Evolutionary conservation across 2,797 vertebrate species (phyloP), one percentile per base, ranked within the genome.

Genomic region (Bufotes viridis): DNA sequence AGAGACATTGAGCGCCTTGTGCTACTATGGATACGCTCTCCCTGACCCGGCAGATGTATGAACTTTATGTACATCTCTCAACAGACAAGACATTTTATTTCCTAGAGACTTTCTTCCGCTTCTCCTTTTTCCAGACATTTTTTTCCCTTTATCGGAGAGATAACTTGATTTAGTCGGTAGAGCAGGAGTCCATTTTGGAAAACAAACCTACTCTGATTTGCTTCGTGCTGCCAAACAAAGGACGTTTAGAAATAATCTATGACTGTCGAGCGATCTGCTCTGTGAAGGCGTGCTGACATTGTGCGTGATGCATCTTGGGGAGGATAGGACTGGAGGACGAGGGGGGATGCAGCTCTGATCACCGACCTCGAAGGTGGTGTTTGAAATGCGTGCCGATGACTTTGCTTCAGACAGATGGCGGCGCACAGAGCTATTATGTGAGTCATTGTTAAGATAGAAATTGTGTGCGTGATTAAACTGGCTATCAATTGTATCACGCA

Each of bases 21-120:
- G 85, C 88, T 89, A 83, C 88, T 89, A 89, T 89, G 88, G 85
- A 87, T 72, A 89, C 88, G 75, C 88, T 84, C 88, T 84, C 26
- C 20, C 53, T 89, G 88, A 84, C 88, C 85, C 65, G 74, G 81
- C 87, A 67, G 80, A 87, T 87, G 81, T 74, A 79, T 79, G 70
- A 82, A 86, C 78, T 83, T 60, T 26, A 76, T 78, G 55, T 72
- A 83, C 58, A 70, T 87, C 81, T 87, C 34, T 57, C 15, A 57
- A 78, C 80, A 84, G 88, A 51, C 51, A 61, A 89, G 70, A 78
- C 24, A 65, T 75, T 78, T 67, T 83, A 29, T 89, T 80, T 82
- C 34, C 24, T 72, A 79, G 49, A 87, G n/a, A 42, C 9, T 85
- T 78, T 76, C 24, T 76, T 63, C 60, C 34, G 24, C 1, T 10